Base-by-base conservation (phyloP, 2,113 vertebrate species). In the Hemiscyllium ocellatum region DNA sequence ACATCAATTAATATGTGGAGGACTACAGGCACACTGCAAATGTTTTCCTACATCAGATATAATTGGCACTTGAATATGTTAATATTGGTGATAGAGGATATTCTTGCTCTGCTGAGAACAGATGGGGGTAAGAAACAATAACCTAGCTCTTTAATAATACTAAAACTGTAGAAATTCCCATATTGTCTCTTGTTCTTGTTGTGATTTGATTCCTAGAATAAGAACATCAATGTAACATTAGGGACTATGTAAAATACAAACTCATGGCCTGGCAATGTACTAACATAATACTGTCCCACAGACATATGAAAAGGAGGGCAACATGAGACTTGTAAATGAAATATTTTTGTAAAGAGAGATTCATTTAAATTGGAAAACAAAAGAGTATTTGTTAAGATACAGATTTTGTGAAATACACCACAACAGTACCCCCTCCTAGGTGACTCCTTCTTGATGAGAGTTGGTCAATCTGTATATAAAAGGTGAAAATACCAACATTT, bases 51-150 rank as follows among this genome's bases (percentile, higher is more conserved):
- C 96, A 96, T 96, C 97, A 97, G 97, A 97, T 97, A 97, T 97
- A 97, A 98, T 98, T 97, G 96, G 97, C 97, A 97, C 98, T 98
- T 98, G 97, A 98, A 97, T 98, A 98, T 98, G 98, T 97, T 97
- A 98, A 98, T 98, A 97, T 96, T 96, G 96, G 97, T 97, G 97
- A 98, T 97, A 97, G 96, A 97, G 97, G 97, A 97, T 97, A 97
- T 97, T 97, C 97, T 97, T 61, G 96, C 97, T 96, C 96, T 96
- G 96, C 96, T 96, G 97, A 97, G 97, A 97, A 98, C 98, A 98
- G 98, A 97, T 98, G 97, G 97, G 97, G 96, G 97, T 97, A 96
- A 96, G 95, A 96, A 97, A 97, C 97, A 98, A 98, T 98, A 98
- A 98, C 97, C 96, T 97, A 97, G 97, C 97, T 97, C 97, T 97